phyloP scores from a whole-genome alignment of 53 echinoderm and acorn worm species.

The Holothuria leucospilota region DNA sequence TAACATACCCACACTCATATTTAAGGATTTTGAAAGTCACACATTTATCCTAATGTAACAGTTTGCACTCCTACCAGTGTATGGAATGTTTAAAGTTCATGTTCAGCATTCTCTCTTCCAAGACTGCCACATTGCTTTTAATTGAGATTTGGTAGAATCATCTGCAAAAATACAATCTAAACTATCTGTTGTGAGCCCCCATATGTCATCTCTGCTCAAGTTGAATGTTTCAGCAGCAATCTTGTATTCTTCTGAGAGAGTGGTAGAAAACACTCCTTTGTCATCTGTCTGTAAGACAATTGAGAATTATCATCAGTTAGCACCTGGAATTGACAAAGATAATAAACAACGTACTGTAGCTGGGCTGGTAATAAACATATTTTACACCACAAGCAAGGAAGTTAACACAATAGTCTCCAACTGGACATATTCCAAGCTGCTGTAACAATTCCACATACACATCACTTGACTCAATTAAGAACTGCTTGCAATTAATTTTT shows the following conservation, averaged over 20 bases:
- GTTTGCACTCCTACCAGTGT: no score
- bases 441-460: no score
- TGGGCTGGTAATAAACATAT: background rate
- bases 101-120: background rate
- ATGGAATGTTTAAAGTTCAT: background rate
- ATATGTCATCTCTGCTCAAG: conserved; percentile 68
- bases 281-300: conserved; percentile 82
- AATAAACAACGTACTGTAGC: background rate
- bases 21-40: no score
- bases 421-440: no score
- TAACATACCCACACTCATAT: no score
- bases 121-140: conserved; percentile 13
- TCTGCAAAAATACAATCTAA: conserved; percentile 78
- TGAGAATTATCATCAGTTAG: background rate
- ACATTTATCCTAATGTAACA: no score
- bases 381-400: no score
- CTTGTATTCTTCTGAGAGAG: conserved; percentile 82
- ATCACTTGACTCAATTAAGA: no score
- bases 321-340: no score
- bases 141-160: conserved; percentile 3
- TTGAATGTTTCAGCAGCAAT: conserved; percentile 78
- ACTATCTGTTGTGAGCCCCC: conserved; percentile 71
- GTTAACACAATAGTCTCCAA: no score
- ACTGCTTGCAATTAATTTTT: no score
- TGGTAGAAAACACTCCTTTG: conserved; percentile 89